phyloP scores from a whole-genome alignment of 2,113 vertebrate genomes.

The Barbus barbus region DNA sequence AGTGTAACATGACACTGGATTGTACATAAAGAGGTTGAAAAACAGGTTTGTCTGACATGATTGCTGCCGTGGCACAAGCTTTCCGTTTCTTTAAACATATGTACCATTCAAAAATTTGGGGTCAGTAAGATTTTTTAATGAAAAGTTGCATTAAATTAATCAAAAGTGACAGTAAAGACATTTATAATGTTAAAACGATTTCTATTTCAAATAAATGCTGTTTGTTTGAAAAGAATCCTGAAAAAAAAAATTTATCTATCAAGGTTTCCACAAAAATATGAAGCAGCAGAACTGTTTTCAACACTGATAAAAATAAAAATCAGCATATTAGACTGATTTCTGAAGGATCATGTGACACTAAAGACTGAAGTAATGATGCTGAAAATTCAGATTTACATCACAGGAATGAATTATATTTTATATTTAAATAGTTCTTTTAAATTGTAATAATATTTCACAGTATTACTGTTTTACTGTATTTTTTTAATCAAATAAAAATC shows the following conservation, averaged over 20 bases:
- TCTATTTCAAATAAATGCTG: neutral
- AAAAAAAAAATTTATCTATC: neutral
- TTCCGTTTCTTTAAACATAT: neutral
- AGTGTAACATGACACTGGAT: neutral
- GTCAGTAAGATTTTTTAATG: neutral
- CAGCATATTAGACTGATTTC: neutral
- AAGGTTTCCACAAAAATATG: neutral
- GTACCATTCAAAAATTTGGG: neutral
- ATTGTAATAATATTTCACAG: neutral
- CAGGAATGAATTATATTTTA: neutral
- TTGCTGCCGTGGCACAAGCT: neutral
- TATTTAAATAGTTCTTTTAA: neutral
- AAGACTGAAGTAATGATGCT: neutral
- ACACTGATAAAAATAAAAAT: no score
- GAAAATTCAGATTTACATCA: neutral
- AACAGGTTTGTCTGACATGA: slow-evolving; percentile 14
- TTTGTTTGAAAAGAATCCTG: neutral
- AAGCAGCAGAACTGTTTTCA: neutral
- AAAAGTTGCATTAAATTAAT: neutral
- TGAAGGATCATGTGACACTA: neutral
- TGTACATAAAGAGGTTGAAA: neutral
- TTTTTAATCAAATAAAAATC: neutral
- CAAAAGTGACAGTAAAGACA: neutral
- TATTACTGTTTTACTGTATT: neutral
- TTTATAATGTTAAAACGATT: neutral